Percentiles rank a stretch among this genome's conserved stretches.
These are phyloP conservation scores for Pseudois nayaur DNA, from an alignment of 2,113 vertebrate genomes.

Conservation along the genomic window DNA sequence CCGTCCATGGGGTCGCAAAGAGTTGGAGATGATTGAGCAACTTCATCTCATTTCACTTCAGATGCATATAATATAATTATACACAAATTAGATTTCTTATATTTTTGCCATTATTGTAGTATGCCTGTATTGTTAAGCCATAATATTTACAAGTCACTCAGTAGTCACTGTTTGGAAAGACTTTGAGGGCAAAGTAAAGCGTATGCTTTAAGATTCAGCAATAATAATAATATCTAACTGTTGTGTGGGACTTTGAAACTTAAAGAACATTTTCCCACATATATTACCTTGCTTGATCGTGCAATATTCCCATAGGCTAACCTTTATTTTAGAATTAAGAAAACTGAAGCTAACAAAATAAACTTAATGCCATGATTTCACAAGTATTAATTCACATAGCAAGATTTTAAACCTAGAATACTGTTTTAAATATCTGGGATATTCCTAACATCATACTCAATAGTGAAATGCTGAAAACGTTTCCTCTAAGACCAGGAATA, in stretches of 20 bases:
- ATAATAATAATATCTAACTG: not conserved
- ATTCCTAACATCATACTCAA: not conserved
- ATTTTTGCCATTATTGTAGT: not conserved
- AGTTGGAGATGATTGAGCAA: not conserved
- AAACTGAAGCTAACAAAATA: not conserved
- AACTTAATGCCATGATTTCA: not conserved
- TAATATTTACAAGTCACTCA: not conserved
- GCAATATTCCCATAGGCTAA: not conserved
- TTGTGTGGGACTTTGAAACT: not conserved
- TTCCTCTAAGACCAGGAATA: not conserved
- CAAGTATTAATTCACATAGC: not conserved
- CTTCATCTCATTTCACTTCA: not conserved
- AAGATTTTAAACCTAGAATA: not conserved
- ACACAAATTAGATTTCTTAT: not conserved
- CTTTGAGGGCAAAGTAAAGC: not conserved
- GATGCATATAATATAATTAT: not conserved
- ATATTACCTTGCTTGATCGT: not conserved
- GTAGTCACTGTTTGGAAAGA: not conserved
- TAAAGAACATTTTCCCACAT: not conserved
- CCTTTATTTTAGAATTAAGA: not conserved
- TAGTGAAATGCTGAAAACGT: not conserved
- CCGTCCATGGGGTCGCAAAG: not conserved
- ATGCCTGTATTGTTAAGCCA: not conserved
- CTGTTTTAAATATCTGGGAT: not conserved
- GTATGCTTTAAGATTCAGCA: not conserved